Base-by-base conservation (phyloP, 2,797 vertebrate genomes). In the Crenuchus spilurus region DNA sequence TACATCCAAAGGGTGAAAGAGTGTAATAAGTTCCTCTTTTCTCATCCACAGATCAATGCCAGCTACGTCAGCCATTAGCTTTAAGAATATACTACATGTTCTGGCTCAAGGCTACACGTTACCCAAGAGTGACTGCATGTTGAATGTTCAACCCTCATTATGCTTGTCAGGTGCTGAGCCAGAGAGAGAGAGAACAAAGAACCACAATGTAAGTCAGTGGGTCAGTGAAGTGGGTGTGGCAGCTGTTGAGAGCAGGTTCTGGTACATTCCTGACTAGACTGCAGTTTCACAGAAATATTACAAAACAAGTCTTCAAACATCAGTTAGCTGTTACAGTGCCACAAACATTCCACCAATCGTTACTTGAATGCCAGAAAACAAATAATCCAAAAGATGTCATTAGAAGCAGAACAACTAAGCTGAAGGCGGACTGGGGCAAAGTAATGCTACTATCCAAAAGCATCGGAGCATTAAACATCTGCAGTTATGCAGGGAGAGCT, bases 401-500 rank as follows among this genome's bases (percentile, higher is more conserved):
- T 13, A 2, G 57, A 24, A 22, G 14, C 5, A 14, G 30, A 55
- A 8, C 4, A 20, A 3, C 35, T 22, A 6, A 35, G 9, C 0
- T 37, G 35, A 39, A 41, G 35, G 7, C 5, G 10, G 10, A 7
- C 72, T 82, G 79, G 70, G 75, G 68, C 72, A 20, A 65, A 64
- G 14, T 85, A 80, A 67, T 77, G 75, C 81, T 44, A 84, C 90
- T 92, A 87, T 90, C 76, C 81, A 2, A 81, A 77, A 76, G 81
- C 86, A 57, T 70, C 83, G 76, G 86, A 87, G 85, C 88, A 87
- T 87, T 85, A 87, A 89, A 87, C 86, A 83, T 80, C 39, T 70
- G 75, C 78, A 82, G 70, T 80, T 87, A 78, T 88, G 88, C 83
- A 76, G 85, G 84, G 85, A 88, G 84, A 80, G 69, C 65, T 22